A percentile compares a stretch with the other conserved stretches of the same genome.
phyloP scores from a whole-genome alignment of 2,797 vertebrate species.

The Coregonus ussuriensis region DNA sequence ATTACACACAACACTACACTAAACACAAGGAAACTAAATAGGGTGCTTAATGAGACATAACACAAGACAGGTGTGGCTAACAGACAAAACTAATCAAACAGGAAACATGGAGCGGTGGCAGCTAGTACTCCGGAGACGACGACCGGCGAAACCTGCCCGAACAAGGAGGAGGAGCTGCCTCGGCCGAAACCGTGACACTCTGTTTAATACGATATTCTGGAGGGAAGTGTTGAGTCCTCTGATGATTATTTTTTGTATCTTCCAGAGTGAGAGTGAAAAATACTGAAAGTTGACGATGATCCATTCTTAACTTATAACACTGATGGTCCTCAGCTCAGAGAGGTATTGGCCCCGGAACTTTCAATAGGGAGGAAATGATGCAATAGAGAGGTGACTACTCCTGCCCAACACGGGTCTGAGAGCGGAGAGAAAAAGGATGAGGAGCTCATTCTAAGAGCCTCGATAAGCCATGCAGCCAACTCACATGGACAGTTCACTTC shows the following conservation, averaged over 20 bases:
- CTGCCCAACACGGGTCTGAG: constrained; percentile 62
- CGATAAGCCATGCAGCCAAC: neutral
- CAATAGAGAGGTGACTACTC: constrained; percentile 43
- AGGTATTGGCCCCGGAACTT: constrained; percentile 48
- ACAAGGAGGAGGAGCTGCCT: too few species aligned
- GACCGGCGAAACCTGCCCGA: too few species aligned
- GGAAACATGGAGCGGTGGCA: too few species aligned
- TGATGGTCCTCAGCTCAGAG: constrained; percentile 64
- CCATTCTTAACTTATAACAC: constrained; percentile 49
- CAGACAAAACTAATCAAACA: too few species aligned
- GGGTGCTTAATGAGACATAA: too few species aligned
- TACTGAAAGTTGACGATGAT: neutral
- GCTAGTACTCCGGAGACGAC: too few species aligned
- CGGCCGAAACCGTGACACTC: too few species aligned
- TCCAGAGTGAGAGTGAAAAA: neutral
- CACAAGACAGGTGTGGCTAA: too few species aligned
- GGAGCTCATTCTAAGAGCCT: constrained; percentile 38
- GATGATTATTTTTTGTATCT: too few species aligned
- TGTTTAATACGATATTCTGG: neutral
- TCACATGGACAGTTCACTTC: constrained; percentile 1
- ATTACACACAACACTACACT: too few species aligned
- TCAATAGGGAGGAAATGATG: constrained; percentile 56
- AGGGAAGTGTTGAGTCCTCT: neutral
- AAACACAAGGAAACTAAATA: too few species aligned
- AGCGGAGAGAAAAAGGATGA: constrained; percentile 65